phyloP scores from a whole-genome alignment of 2,888 invertebrate species.

The Epirrita christyi region DNA sequence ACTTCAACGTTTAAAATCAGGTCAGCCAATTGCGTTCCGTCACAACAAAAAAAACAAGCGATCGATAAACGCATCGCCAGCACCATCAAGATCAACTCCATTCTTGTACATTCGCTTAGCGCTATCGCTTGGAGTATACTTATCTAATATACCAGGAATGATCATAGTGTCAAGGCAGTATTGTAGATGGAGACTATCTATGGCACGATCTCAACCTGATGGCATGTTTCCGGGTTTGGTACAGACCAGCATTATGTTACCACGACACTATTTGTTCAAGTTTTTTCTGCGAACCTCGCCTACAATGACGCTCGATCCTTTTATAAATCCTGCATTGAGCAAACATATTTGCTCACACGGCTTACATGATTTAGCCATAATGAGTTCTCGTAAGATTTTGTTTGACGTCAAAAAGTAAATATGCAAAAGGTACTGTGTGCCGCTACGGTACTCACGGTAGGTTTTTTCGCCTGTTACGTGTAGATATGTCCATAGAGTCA shows the following conservation, averaged over 20 bases:
- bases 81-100: background rate
- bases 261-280: slow-evolving; percentile 47
- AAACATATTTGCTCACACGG: slow-evolving; percentile 30
- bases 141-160: background rate
- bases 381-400: slow-evolving; percentile 33
- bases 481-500: background rate
- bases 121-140: background rate
- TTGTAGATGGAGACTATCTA: slow-evolving; percentile 35
- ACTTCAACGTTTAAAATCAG: too few species aligned
- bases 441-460: background rate
- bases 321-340: slow-evolving; percentile 27
- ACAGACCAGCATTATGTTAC: slow-evolving; percentile 42
- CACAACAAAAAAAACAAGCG: background rate
- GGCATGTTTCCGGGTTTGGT: slow-evolving; percentile 63
- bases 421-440: background rate
- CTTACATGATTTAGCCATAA: slow-evolving; percentile 41
- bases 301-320: slow-evolving; percentile 36
- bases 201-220: slow-evolving; percentile 43
- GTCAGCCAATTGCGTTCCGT: too few species aligned
- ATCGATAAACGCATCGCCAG: background rate
- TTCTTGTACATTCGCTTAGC: background rate
- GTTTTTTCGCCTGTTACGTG: slow-evolving; percentile 4
- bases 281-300: slow-evolving; percentile 40
- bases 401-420: slow-evolving; percentile 30
- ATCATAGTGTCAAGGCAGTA: slow-evolving; percentile 68